Conservation (phyloP, 1,140 invertebrate genomes). For the Psilanteris sp. region DNA sequence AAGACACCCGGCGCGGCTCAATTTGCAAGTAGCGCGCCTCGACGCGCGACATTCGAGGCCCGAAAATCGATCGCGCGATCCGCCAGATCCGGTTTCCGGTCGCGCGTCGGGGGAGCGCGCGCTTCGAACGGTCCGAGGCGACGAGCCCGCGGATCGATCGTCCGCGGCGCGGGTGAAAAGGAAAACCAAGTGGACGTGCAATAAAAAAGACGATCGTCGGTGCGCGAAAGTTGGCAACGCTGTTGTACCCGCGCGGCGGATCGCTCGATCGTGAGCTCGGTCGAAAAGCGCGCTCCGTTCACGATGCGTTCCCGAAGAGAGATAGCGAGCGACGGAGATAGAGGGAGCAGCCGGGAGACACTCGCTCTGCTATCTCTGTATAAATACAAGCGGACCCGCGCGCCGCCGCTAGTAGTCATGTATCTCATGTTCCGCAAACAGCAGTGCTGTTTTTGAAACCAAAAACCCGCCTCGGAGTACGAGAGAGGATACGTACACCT, state of each 20-base stretch:
- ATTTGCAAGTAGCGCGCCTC: too few relatives aligned
- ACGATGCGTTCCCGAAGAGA: constrained; percentile 36
- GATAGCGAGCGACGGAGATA: constrained; percentile 24
- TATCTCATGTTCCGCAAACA: constrained; percentile 63
- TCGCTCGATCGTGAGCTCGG: constrained; percentile 15
- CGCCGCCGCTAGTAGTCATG: constrained; percentile 71
- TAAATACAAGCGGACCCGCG: constrained; percentile 75
- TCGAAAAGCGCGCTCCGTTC: constrained; percentile 45
- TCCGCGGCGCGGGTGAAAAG: too few relatives aligned
- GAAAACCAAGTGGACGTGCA: too few relatives aligned
- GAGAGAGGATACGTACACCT: background rate
- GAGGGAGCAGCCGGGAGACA: constrained; percentile 52
- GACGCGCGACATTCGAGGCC: too few relatives aligned
- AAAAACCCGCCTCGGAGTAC: constrained; percentile 3
- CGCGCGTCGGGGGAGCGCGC: too few relatives aligned
- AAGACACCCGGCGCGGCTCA: too few relatives aligned
- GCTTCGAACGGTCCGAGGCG: too few relatives aligned
- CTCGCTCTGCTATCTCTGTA: constrained; percentile 69
- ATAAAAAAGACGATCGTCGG: too few relatives aligned
- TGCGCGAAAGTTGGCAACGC: constrained; percentile 45
- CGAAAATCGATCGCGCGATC: too few relatives aligned
- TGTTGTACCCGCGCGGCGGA: too few relatives aligned
- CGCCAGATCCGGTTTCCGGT: too few relatives aligned
- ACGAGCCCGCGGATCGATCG: too few relatives aligned
- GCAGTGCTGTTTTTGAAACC: constrained; percentile 44